Evolutionary conservation across 1,140 invertebrate genomes (phyloP).

Genomic region (Neodiprion fabricii): DNA sequence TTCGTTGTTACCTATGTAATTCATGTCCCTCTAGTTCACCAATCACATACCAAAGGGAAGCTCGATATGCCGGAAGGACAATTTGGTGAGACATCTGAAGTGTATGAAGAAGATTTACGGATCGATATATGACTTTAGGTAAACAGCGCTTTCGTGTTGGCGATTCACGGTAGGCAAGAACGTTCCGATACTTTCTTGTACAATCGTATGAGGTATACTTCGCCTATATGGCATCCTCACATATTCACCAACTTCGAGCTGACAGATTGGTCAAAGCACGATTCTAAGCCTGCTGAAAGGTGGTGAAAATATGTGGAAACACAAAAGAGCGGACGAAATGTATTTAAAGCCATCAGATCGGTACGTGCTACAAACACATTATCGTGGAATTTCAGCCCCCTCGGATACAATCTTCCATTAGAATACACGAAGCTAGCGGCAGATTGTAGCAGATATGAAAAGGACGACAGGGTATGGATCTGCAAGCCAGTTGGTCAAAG

Average conservation of each 20-base stretch:
- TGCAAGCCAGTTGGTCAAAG: slow-evolving; percentile 87
- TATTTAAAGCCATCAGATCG: too few relatives aligned
- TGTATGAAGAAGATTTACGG: slow-evolving; percentile 85
- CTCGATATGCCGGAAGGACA: slow-evolving; percentile 83
- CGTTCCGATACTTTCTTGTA: too few relatives aligned
- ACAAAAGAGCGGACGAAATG: too few relatives aligned
- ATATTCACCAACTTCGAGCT: too few relatives aligned
- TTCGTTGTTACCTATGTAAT: background rate
- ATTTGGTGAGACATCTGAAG: slow-evolving; percentile 76
- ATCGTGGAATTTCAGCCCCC: slow-evolving; percentile 66
- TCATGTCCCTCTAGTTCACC: slow-evolving; percentile 69
- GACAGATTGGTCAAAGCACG: too few relatives aligned
- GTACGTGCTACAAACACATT: background rate
- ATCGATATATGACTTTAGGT: slow-evolving; percentile 84
- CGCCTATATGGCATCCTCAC: too few relatives aligned
- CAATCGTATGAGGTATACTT: too few relatives aligned
- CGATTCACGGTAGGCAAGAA: too few relatives aligned
- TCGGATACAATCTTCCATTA: slow-evolving; percentile 80
- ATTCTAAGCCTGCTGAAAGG: too few relatives aligned
- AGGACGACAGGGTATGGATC: slow-evolving; percentile 74
- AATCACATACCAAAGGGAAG: slow-evolving; percentile 86
- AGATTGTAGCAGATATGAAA: slow-evolving; percentile 68
- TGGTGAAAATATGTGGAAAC: too few relatives aligned
- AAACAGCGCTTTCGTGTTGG: slow-evolving; percentile 20
- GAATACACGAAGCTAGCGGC: slow-evolving; percentile 85